Percentiles rank a stretch among this genome's conserved stretches.
Evolutionary conservation across 2,797 vertebrate species (phyloP).

Genomic region (Cuculus canorus): DNA sequence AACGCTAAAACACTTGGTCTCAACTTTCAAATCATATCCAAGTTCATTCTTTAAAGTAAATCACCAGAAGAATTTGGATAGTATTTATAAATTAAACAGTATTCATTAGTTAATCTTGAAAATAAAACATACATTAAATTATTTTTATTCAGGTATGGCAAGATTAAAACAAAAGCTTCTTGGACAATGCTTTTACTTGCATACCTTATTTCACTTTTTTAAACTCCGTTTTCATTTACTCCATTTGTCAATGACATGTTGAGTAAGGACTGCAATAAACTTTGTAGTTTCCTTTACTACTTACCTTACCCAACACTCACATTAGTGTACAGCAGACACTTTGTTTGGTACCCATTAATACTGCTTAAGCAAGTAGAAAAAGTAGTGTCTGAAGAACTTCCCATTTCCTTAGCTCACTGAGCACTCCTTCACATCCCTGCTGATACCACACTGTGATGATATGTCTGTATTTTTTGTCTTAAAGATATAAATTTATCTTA

Average conservation of each 20-base stretch:
- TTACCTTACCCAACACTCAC: neutral
- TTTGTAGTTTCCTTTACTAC: neutral
- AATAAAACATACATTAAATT: neutral
- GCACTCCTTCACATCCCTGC: neutral
- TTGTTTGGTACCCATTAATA: neutral
- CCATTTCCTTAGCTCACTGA: neutral
- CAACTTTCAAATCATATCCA: neutral
- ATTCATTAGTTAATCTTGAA: neutral
- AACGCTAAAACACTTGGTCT: neutral
- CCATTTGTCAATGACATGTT: neutral
- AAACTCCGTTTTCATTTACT: neutral
- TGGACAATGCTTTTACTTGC: neutral
- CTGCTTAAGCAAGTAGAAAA: neutral
- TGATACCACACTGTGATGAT: accelerated
- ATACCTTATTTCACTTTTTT: neutral
- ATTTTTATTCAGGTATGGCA: neutral
- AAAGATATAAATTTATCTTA: neutral
- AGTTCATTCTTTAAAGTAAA: neutral
- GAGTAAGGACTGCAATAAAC: neutral
- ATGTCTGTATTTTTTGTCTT: neutral
- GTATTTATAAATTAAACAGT: neutral
- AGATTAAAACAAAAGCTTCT: neutral
- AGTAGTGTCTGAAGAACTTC: neutral
- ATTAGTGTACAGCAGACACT: neutral
- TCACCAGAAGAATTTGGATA: neutral